Percentiles rank a stretch among this genome's conserved stretches.
These are phyloP conservation scores for Epinephelus awoara DNA, from an alignment of 2,797 vertebrate genomes.

Conservation along the genomic window DNA sequence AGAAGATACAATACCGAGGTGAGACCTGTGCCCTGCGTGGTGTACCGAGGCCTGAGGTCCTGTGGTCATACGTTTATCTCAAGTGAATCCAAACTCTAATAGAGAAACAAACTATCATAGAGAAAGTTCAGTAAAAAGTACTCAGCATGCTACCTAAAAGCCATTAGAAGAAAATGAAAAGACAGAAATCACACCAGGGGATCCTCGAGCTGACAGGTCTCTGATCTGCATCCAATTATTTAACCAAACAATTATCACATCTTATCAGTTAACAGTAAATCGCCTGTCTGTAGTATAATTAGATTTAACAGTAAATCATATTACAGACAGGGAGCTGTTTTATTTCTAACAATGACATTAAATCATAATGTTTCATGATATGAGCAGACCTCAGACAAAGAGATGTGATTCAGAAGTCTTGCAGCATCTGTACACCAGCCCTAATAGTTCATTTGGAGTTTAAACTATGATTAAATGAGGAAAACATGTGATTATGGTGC, in stretches of 20 bases:
- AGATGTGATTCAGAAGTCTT: constrained; percentile 70
- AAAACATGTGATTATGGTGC: constrained; percentile 23
- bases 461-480: constrained; percentile 41
- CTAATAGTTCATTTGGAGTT: constrained; percentile 69
- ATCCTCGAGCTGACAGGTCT: constrained; percentile 26
- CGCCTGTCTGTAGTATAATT: constrained; percentile 25
- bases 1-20: constrained; percentile 28
- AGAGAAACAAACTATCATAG: constrained; percentile 7
- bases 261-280: constrained; percentile 31
- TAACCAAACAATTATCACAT: constrained; percentile 42
- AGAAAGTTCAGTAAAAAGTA: constrained; percentile 32
- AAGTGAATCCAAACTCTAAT: constrained; percentile 28
- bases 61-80: constrained; percentile 21
- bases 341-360: constrained; percentile 38
- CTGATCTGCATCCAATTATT: constrained; percentile 39
- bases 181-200: constrained; percentile 21
- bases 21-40: constrained; percentile 45
- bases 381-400: constrained; percentile 59
- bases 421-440: constrained; percentile 80
- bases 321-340: constrained; percentile 46
- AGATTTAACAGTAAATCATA: constrained; percentile 34
- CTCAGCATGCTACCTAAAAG: constrained; percentile 42
- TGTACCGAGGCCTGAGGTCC: constrained; percentile 48
- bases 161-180: constrained; percentile 15
- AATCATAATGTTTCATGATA: constrained; percentile 49